Base-by-base conservation (phyloP, 1,140 invertebrate species). In the Magallana angulata region DNA sequence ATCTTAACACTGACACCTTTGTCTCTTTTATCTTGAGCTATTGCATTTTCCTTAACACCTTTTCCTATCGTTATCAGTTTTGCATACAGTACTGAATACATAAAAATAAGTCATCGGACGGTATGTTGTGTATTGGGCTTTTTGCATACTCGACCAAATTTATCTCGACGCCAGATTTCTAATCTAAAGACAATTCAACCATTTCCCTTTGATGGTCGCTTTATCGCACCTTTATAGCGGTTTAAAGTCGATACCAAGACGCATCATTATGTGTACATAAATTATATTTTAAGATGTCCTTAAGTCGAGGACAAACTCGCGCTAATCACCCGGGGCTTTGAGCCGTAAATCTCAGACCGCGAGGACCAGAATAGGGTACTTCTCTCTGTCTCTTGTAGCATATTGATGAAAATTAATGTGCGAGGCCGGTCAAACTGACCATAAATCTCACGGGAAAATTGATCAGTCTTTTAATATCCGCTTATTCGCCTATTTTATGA, bases 361-460 rank as follows among this genome's bases (percentile, higher is more conserved):
- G 9, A 36, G 68, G 30, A 64, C 68, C 7, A 7, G 24, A 30
- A 76, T 18, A 12, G 18, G 60, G 24, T 76, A 76, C 68, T 76
- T 76, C 24, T 76, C 68, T 24, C 68, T 30, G 68, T 76, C 68
- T 76, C 6, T 12, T 76, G 8, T 36, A 76, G 24, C 68, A 76
- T 76, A 76, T 76, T 76, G 68, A 76, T 76, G 68, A 76, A 76
- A 76, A 76, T 76, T 76, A 76, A 76, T 76, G 68, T 76, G 68
- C 14, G 24, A 76, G 8, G 11, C 68, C 36, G 68, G 68, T 30
- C 24, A 76, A 30, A 30, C 68, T 76, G 68, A 76, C 68, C 68
- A 76, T 76, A 76, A 76, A 76, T 76, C 68, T 76, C 68, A 76
- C 68, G 68, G 68, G 68, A 76, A 76, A 76, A 76, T 76, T 36